Evolutionary conservation across 2,113 vertebrate species (phyloP).

Genomic region (Nyctereutes procyonoides): DNA sequence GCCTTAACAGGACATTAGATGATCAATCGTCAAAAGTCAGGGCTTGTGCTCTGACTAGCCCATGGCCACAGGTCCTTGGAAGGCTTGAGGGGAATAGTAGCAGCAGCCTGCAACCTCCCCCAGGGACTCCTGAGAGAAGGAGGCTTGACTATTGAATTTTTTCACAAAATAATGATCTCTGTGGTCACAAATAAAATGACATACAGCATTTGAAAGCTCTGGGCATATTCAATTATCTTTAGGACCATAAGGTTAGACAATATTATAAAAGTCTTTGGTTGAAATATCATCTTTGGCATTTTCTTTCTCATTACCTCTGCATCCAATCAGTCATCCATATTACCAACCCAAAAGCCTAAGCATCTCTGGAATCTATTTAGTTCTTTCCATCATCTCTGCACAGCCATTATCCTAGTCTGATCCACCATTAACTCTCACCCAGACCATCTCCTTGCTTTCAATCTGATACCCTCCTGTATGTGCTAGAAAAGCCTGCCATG

Average conservation of each 20-base stretch:
- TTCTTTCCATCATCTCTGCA: not conserved
- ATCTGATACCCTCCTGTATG: not conserved
- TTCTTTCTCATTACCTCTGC: conserved; percentile 15
- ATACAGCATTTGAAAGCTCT: not conserved
- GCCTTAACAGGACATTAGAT: not conserved
- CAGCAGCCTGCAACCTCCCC: not conserved
- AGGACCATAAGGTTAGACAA: not conserved
- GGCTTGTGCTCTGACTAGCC: not conserved
- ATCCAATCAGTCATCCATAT: not conserved
- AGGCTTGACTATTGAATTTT: not conserved
- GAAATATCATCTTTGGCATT: not conserved
- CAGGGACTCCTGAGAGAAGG: not conserved
- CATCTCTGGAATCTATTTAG: not conserved
- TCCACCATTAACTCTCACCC: not conserved
- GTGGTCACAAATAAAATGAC: not conserved
- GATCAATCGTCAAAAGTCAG: not conserved
- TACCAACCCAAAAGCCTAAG: not conserved
- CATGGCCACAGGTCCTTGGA: not conserved
- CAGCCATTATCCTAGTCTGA: not conserved
- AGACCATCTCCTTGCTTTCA: not conserved
- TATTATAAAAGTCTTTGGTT: not conserved
- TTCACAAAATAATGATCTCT: not conserved
- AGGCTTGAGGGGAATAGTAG: not conserved
- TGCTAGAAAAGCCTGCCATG: not conserved
- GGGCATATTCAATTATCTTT: not conserved